Evolutionary conservation across 1,140 invertebrate species (phyloP).

Genomic region (Drosophila prosaltans): DNA sequence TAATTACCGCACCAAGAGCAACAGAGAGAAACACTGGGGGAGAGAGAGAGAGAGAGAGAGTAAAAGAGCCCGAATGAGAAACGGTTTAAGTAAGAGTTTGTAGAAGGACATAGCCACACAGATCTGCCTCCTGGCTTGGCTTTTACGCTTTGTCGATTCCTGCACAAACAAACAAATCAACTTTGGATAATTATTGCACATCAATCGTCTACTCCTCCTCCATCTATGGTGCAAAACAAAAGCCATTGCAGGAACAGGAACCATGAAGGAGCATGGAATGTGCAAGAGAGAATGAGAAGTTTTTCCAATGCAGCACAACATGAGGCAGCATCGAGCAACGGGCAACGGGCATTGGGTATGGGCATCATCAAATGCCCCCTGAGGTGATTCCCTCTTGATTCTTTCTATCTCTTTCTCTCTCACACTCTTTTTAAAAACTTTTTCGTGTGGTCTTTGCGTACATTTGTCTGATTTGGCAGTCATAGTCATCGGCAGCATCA

Average conservation of each 20-base stretch:
- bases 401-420: too few species aligned
- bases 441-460: constrained; percentile 75
- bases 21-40: background rate
- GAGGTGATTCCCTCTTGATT: constrained; percentile 59
- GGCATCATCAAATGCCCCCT: constrained; percentile 53
- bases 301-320: constrained; percentile 55
- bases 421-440: constrained; percentile 44
- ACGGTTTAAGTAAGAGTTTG: constrained; percentile 25
- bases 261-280: constrained; percentile 37
- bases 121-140: constrained; percentile 58
- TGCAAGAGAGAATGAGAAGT: constrained; percentile 47
- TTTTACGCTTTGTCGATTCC: constrained; percentile 72
- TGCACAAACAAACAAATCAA: constrained; percentile 82
- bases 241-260: constrained; percentile 19
- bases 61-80: background rate
- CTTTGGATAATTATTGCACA: constrained; percentile 82
- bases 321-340: background rate
- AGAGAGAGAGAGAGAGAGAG: background rate
- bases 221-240: constrained; percentile 38
- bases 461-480: constrained; percentile 79
- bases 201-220: constrained; percentile 61
- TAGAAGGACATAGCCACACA: constrained; percentile 17
- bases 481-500: constrained; percentile 37
- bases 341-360: background rate
- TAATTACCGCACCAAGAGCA: constrained; percentile 55